These are phyloP conservation scores for Atopsyche davidsoni DNA, from an alignment of 1,140 invertebrate genomes.

Conservation along the genomic window DNA sequence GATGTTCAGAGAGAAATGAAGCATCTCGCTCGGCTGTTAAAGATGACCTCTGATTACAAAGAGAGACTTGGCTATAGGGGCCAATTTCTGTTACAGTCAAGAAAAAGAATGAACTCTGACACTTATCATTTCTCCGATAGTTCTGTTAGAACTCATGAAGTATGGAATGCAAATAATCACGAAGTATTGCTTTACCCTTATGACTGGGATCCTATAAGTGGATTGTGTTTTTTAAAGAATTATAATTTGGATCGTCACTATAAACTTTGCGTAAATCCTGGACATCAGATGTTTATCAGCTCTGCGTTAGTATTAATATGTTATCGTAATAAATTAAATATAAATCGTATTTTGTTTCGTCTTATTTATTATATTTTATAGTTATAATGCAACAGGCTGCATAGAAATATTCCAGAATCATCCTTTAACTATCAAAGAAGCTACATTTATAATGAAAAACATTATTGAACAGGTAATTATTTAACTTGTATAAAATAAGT, in stretches of 20 bases:
- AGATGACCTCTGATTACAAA: constrained; percentile 57
- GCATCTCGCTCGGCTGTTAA: constrained; percentile 55
- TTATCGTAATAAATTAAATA: background rate
- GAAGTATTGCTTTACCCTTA: constrained; percentile 40
- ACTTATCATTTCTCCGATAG: background rate
- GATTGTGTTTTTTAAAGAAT: constrained; percentile 57
- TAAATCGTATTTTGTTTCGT: constrained; percentile 2
- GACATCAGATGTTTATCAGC: constrained; percentile 50
- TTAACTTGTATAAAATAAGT: background rate
- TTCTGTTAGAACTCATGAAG: background rate
- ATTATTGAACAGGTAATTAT: constrained; percentile 49
- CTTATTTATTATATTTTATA: constrained; percentile 25
- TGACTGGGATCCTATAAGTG: constrained; percentile 59
- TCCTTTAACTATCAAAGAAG: constrained; percentile 31
- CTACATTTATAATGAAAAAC: constrained; percentile 51
- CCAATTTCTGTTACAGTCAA: constrained; percentile 51
- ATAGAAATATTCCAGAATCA: constrained; percentile 16
- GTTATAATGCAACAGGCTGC: constrained; percentile 29
- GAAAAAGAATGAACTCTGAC: constrained; percentile 2
- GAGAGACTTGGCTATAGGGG: constrained; percentile 59
- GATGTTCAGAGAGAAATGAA: constrained; percentile 55
- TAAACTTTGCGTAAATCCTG: constrained; percentile 57
- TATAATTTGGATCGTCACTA: constrained; percentile 57
- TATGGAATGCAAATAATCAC: constrained; percentile 21
- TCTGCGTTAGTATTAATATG: constrained; percentile 38